A percentile compares a stretch with the other conserved stretches of the same genome.
phyloP scores from a whole-genome alignment of 92 coral and sea anemone genomes.

The Epizoanthus scotinus region DNA sequence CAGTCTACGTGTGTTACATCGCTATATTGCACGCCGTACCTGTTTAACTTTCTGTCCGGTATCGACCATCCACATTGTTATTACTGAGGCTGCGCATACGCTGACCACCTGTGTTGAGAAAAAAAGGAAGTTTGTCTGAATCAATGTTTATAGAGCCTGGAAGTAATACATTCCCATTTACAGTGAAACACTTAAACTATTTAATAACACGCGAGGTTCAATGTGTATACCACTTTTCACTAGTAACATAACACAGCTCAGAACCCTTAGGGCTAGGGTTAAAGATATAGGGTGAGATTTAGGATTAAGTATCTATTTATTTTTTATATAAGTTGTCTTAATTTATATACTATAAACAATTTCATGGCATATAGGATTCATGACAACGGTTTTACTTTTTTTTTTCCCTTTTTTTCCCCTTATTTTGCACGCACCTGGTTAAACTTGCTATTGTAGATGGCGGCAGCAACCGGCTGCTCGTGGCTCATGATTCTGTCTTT shows the following conservation, averaged over 20 bases:
- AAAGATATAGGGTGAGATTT: too few relatives aligned
- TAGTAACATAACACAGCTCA: too few relatives aligned
- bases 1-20: not conserved
- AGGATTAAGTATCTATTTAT: too few relatives aligned
- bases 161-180: too few relatives aligned
- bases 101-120: constrained; percentile 75
- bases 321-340: too few relatives aligned
- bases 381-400: not conserved
- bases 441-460: constrained; percentile 91
- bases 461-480: constrained; percentile 92
- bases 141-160: too few relatives aligned
- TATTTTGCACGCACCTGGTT: constrained; percentile 67
- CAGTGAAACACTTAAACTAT: too few relatives aligned
- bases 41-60: constrained; percentile 98
- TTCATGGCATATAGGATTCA: not conserved
- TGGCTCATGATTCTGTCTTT: constrained; percentile 95
- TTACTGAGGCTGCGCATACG: constrained; percentile 90
- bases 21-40: constrained; percentile 45
- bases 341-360: not conserved
- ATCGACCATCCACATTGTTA: constrained; percentile 98
- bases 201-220: too few relatives aligned
- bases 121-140: not conserved
- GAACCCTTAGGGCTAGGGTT: too few relatives aligned
- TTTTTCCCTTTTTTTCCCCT: not conserved
- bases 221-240: too few relatives aligned